These are phyloP conservation scores for Aphidius gifuensis DNA, from an alignment of 1,140 invertebrate genomes.

Conservation along the genomic window DNA sequence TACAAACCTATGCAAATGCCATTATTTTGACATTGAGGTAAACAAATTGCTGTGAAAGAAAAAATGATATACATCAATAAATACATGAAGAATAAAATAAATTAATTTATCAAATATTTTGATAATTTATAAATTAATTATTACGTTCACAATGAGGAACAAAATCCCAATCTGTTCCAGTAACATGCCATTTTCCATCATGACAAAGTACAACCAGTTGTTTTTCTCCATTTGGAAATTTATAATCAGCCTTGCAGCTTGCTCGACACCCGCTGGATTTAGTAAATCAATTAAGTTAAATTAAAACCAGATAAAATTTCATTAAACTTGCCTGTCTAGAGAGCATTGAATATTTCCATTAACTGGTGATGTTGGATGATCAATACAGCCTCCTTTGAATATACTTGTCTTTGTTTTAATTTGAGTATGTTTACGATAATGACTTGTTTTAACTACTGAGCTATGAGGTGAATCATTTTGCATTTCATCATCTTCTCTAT, in stretches of 20 bases:
- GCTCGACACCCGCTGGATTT: constrained; percentile 56
- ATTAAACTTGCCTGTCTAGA: constrained; percentile 35
- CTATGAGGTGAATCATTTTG: not conserved
- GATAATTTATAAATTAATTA: constrained; percentile 26
- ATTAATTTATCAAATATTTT: constrained; percentile 9
- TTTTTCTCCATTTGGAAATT: constrained; percentile 60
- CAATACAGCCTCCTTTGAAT: constrained; percentile 34
- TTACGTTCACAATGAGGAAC: constrained; percentile 66
- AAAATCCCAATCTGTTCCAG: constrained; percentile 49
- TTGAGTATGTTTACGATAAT: not conserved
- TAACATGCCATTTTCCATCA: constrained; percentile 58
- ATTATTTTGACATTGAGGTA: constrained; percentile 72
- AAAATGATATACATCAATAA: constrained; percentile 6
- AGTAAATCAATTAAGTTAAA: not conserved
- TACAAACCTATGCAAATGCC: constrained; percentile 65
- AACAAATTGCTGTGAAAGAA: constrained; percentile 65
- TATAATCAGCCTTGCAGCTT: constrained; percentile 57
- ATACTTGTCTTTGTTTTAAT: not conserved
- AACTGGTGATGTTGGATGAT: constrained; percentile 39
- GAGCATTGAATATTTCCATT: constrained; percentile 53
- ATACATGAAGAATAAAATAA: constrained; percentile 10
- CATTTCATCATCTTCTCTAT: not conserved
- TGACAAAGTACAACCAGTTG: constrained; percentile 57
- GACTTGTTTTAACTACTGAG: not conserved
- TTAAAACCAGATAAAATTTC: not conserved